Evolutionary conservation across 2,113 vertebrate species (phyloP), one percentile per base, ranked within the genome.

Genomic region (Thamnophis sirtalis): DNA sequence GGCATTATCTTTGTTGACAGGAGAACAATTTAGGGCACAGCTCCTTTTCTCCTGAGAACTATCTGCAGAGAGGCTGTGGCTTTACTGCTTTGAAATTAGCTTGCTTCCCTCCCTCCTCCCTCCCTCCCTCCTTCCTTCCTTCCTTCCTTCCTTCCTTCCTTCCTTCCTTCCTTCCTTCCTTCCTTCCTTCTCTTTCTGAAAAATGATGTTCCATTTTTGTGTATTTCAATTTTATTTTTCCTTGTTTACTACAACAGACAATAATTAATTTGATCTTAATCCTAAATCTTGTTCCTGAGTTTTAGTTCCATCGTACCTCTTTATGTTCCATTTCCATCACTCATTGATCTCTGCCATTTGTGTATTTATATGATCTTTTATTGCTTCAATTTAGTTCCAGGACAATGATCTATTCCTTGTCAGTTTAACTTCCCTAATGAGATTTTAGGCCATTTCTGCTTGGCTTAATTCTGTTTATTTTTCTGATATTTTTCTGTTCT

Each of bases 391-490:
- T 94, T 17, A 15, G 26, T 94, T 94, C 50, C 51, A 88, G 56
- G 95, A 91, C 88, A 94, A 56, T 92, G 33, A 1, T 90, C 5
- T 87, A 56, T 51, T 93, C 49, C 48, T 54, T 94, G 92, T 38
- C 56, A 95, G 50, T 92, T 95, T 93, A 93, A 93, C 0, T 0
- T 92, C 89, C 63, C 26, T 96, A 91, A 93, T 94, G 56, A 94
- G 90, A 91, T 94, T 95, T 96, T 92, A 92, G 51, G 92, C 9
- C 1, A 43, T 93, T 94, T 92, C 26, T 95, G 33, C 90, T 93
- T 94, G 28, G 17, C 2, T 95, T 91, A 54, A 84, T 91, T 17
- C 1, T 91, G 26, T 86, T 68, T 89, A 24, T 89, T 22, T 93
- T 10, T 88, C 92, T 89, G 87, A 89, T 94, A 92, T 91, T 91